A percentile compares a stretch with the other conserved stretches of the same genome.
These are phyloP conservation scores for Chroicocephalus ridibundus DNA, from an alignment of 2,113 vertebrate species.

Conservation along the genomic window DNA sequence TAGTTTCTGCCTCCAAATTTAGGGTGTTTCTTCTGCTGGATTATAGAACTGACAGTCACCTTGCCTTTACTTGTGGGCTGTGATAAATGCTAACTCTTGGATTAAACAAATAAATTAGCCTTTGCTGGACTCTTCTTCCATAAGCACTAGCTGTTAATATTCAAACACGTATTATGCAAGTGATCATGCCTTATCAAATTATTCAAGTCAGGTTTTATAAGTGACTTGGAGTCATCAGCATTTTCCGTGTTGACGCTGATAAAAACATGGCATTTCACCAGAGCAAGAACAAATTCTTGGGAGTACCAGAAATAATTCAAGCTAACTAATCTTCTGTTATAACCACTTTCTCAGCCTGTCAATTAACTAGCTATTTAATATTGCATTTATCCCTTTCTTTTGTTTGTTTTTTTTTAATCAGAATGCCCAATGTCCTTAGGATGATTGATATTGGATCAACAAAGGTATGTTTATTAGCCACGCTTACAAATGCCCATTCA, in stretches of 20 bases:
- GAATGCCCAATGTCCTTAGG: background rate
- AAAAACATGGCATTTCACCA: background rate
- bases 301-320: background rate
- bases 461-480: background rate
- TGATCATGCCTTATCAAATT: background rate
- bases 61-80: background rate
- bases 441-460: background rate
- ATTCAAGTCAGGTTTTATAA: background rate
- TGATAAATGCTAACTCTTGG: background rate
- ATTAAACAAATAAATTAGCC: background rate
- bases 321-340: background rate
- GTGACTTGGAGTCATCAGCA: background rate
- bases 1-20: conserved; percentile 47
- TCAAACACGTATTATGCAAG: background rate
- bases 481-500: background rate
- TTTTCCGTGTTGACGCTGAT: background rate
- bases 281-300: background rate
- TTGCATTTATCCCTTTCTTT: background rate
- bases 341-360: background rate
- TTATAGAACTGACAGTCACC: background rate
- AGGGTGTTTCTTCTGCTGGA: background rate
- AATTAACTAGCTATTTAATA: background rate
- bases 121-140: background rate
- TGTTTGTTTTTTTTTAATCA: background rate
- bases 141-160: background rate